These are phyloP conservation scores for Rhodophaea formosa DNA, from an alignment of 2,888 invertebrate genomes.

Conservation along the genomic window DNA sequence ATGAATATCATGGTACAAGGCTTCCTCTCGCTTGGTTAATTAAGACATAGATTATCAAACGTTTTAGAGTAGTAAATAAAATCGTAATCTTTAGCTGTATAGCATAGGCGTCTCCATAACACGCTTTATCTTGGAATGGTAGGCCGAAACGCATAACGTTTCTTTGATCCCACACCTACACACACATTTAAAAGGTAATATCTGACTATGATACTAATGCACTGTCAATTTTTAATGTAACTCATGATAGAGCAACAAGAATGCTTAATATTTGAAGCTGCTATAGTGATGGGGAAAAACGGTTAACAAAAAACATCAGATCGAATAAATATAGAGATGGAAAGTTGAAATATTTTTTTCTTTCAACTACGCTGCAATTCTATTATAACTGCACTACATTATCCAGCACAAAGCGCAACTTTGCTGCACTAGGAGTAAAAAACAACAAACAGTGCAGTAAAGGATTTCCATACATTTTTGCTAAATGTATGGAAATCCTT, in stretches of 20 bases:
- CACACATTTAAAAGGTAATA: slow-evolving; percentile 61
- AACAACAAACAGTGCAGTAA: no score
- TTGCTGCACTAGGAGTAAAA: no score
- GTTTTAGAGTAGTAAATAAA: slow-evolving; percentile 79
- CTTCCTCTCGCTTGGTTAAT: slow-evolving; percentile 75
- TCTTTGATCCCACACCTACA: slow-evolving; percentile 77
- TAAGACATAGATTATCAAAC: slow-evolving; percentile 81
- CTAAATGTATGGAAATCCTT: no score
- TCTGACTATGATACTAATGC: slow-evolving; percentile 72
- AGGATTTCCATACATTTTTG: no score
- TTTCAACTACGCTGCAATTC: no score
- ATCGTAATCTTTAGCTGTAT: slow-evolving; percentile 72
- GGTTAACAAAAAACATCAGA: no score
- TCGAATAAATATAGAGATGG: no score
- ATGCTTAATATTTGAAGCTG: slow-evolving; percentile 43
- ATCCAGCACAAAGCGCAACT: no score
- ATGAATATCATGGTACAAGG: slow-evolving; percentile 46
- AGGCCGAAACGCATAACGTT: slow-evolving; percentile 66
- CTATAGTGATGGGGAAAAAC: no score
- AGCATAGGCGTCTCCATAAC: slow-evolving; percentile 73
- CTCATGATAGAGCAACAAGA: slow-evolving; percentile 51
- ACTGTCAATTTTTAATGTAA: slow-evolving; percentile 77
- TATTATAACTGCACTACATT: no score
- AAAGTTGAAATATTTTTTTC: no score
- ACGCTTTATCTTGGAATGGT: slow-evolving; percentile 71